A percentile compares a stretch with the other conserved stretches of the same genome.
Conservation (phyloP, 1,140 invertebrate genomes). For the Dendrolimus punctatus region DNA sequence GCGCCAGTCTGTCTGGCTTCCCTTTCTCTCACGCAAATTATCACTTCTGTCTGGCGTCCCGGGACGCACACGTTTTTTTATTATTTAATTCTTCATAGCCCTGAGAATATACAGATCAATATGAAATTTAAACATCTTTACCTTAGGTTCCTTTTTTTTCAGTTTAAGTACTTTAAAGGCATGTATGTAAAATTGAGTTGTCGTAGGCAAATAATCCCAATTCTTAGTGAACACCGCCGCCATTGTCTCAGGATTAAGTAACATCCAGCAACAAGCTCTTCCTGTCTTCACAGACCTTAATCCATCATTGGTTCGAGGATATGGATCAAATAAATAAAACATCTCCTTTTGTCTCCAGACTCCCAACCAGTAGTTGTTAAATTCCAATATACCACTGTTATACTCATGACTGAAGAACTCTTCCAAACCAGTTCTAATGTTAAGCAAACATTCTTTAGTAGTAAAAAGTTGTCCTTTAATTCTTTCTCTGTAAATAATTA, state of each 20-base stretch:
- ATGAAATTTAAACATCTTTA: slow-evolving; percentile 12
- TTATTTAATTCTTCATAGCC: too few species aligned
- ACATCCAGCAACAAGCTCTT: slow-evolving; percentile 69
- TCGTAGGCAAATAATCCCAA: slow-evolving; percentile 64
- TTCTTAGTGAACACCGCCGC: slow-evolving; percentile 57
- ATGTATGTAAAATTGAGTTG: slow-evolving; percentile 68
- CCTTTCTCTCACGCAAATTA: too few species aligned
- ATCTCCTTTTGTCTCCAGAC: slow-evolving; percentile 72
- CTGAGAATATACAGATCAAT: too few species aligned
- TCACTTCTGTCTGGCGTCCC: too few species aligned
- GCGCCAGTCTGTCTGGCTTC: too few species aligned
- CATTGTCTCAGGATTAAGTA: slow-evolving; percentile 61
- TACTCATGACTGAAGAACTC: slow-evolving; percentile 65
- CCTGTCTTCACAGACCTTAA: slow-evolving; percentile 45
- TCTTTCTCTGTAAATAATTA: slow-evolving; percentile 68
- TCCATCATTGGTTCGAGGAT: slow-evolving; percentile 62
- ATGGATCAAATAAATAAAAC: slow-evolving; percentile 72
- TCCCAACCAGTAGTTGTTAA: slow-evolving; percentile 61
- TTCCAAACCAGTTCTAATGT: slow-evolving; percentile 49
- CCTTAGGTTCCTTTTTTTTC: slow-evolving; percentile 52
- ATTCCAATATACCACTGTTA: slow-evolving; percentile 66
- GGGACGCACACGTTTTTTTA: too few species aligned
- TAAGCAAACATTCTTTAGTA: slow-evolving; percentile 63
- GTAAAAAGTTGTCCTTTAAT: slow-evolving; percentile 65
- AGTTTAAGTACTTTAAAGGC: slow-evolving; percentile 69